Percentiles rank a stretch among this genome's conserved stretches.
Conservation (phyloP, 1,140 invertebrate genomes). For the Aethina tumida region DNA sequence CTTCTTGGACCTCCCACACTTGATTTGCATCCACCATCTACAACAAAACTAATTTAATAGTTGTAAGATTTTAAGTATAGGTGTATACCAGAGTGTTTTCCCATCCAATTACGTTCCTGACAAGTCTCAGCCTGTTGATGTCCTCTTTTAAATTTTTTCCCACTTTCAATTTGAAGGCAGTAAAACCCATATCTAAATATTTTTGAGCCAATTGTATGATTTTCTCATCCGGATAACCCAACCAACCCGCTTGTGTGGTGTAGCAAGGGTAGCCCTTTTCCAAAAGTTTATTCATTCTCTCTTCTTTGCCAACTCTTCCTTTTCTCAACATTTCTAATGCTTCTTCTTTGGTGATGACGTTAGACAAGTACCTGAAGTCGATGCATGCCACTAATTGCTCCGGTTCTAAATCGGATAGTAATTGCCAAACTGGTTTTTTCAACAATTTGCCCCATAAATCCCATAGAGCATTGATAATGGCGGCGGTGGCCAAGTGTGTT, state of each 20-base stretch:
- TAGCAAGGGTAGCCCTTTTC: constrained; percentile 66
- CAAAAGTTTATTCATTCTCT: constrained; percentile 46
- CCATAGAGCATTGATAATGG: constrained; percentile 83
- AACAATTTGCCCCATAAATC: constrained; percentile 81
- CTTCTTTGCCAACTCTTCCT: constrained; percentile 44
- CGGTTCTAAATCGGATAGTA: constrained; percentile 72
- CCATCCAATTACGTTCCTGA: constrained; percentile 67
- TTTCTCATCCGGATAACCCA: constrained; percentile 64
- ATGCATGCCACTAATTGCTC: constrained; percentile 73
- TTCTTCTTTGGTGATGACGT: constrained; percentile 73
- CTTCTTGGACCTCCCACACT: constrained; percentile 75
- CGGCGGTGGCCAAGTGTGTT: constrained; percentile 77
- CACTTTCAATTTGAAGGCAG: constrained; percentile 85
- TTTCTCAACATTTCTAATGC: constrained; percentile 63
- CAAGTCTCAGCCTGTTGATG: constrained; percentile 54
- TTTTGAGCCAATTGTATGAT: constrained; percentile 59
- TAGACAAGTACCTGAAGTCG: constrained; percentile 75
- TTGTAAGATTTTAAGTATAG: too few species aligned
- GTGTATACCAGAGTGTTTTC: constrained; percentile 59
- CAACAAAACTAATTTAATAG: constrained; percentile 4
- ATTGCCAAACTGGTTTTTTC: constrained; percentile 78
- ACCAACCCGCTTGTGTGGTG: constrained; percentile 69
- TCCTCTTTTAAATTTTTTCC: constrained; percentile 72
- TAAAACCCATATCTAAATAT: constrained; percentile 65
- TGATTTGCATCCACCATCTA: constrained; percentile 90